Evolutionary conservation across 2,888 invertebrate species (phyloP).

Genomic region (Andrena trimmerana): DNA sequence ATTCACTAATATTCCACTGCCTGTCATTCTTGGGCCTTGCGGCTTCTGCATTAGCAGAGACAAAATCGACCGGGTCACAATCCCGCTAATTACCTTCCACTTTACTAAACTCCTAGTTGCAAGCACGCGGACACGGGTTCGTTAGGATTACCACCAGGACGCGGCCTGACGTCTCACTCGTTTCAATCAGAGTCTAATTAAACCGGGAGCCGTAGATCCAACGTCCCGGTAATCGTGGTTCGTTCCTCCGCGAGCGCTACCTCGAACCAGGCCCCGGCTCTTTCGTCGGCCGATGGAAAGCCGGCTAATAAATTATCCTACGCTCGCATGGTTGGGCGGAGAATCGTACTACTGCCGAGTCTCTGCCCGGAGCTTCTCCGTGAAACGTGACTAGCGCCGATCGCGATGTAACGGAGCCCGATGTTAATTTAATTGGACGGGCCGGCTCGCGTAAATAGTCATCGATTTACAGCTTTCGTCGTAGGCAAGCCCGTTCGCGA

Average conservation of each 20-base stretch:
- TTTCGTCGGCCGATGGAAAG: slow-evolving; percentile 47
- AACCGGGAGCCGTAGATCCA: slow-evolving; percentile 59
- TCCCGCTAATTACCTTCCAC: neutral
- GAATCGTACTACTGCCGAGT: slow-evolving; percentile 64
- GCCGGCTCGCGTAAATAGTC: slow-evolving; percentile 60
- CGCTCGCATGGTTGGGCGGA: slow-evolving; percentile 53
- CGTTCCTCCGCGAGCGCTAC: slow-evolving; percentile 17
- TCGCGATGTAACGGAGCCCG: slow-evolving; percentile 46
- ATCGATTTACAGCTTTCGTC: slow-evolving; percentile 62
- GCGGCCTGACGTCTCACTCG: slow-evolving; percentile 63
- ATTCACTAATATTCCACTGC: neutral
- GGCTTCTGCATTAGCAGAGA: neutral
- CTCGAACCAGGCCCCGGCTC: slow-evolving; percentile 13
- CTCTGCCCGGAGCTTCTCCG: slow-evolving; percentile 58
- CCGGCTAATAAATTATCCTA: slow-evolving; percentile 73
- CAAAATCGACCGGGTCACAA: neutral
- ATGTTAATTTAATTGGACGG: slow-evolving; percentile 74
- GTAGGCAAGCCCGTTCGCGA: neutral
- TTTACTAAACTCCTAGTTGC: neutral
- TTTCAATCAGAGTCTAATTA: slow-evolving; percentile 67
- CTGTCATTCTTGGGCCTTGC: neutral
- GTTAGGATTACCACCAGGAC: neutral
- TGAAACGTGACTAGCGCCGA: slow-evolving; percentile 56
- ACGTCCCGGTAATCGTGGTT: slow-evolving; percentile 19
- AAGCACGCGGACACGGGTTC: slow-evolving; percentile 2